Evolutionary conservation across 2,888 invertebrate genomes (phyloP).

Genomic region (Drosophila heteroneura): DNA sequence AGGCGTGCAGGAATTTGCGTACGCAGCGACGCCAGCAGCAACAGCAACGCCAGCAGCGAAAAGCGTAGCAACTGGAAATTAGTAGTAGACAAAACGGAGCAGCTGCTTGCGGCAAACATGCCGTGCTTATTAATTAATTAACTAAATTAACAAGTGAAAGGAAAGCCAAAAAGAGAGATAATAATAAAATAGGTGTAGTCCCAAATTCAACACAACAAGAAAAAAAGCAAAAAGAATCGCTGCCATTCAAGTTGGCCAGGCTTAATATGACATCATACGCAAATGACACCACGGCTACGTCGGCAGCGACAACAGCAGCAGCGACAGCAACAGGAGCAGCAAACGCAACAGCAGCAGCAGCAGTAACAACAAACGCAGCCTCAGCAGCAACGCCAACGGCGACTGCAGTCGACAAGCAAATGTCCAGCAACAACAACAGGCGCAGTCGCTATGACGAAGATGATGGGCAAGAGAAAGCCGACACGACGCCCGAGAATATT

Average conservation of each 20-base stretch:
- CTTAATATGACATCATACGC: slow-evolving; percentile 75
- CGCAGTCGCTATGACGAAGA: slow-evolving; percentile 52
- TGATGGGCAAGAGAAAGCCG: slow-evolving; percentile 84
- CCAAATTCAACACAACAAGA: slow-evolving; percentile 6
- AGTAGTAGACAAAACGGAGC: slow-evolving; percentile 43
- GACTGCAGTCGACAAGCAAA: slow-evolving; percentile 50
- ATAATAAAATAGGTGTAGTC: slow-evolving; percentile 51
- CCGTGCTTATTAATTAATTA: slow-evolving; percentile 65
- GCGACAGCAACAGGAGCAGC: slow-evolving; percentile 27
- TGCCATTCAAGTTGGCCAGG: slow-evolving; percentile 29
- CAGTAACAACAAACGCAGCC: slow-evolving; percentile 9
- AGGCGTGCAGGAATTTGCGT: slow-evolving; percentile 70
- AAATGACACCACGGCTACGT: slow-evolving; percentile 70
- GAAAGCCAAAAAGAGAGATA: slow-evolving; percentile 17
- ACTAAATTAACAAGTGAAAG: slow-evolving; percentile 70
- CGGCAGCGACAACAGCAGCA: slow-evolving; percentile 52
- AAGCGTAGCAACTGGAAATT: slow-evolving; percentile 45
- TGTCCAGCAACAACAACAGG: slow-evolving; percentile 32
- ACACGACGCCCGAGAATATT: slow-evolving; percentile 85
- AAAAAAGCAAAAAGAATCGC: slow-evolving; percentile 18
- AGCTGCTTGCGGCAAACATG: slow-evolving; percentile 37
- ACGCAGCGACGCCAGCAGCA: slow-evolving; percentile 38
- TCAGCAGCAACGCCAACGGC: slow-evolving; percentile 24
- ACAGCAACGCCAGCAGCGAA: slow-evolving; percentile 36
- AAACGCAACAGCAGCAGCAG: slow-evolving; percentile 22